Evolutionary conservation across 2,888 invertebrate genomes (phyloP).

Genomic region (Epirrhoe alternata): DNA sequence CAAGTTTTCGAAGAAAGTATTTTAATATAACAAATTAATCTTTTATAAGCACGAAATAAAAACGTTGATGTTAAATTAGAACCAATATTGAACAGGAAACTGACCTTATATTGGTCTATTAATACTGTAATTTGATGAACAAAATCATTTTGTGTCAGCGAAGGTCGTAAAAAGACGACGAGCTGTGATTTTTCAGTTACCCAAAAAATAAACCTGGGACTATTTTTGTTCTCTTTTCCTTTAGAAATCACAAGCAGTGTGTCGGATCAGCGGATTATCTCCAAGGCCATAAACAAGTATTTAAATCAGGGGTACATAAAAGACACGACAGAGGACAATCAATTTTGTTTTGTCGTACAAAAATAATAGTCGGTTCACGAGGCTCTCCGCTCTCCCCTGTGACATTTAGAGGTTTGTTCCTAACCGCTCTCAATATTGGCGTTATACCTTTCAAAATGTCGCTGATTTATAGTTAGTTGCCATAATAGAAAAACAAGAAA

Average conservation of each 20-base stretch:
- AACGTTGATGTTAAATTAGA: not conserved
- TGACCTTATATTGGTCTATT: not conserved
- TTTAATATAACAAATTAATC: not conserved
- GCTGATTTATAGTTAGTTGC: too few relatives aligned
- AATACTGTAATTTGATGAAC: not conserved
- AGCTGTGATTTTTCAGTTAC: not conserved
- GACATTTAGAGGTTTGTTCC: slow-evolving; percentile 45
- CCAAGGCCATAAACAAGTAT: slow-evolving; percentile 38
- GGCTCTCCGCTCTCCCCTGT: slow-evolving; percentile 69
- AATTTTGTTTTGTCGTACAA: slow-evolving; percentile 79
- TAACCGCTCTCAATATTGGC: slow-evolving; percentile 8
- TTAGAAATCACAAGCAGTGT: slow-evolving; percentile 20
- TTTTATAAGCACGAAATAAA: not conserved
- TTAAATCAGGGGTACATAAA: slow-evolving; percentile 40
- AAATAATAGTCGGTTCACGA: slow-evolving; percentile 77
- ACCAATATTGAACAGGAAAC: not conserved
- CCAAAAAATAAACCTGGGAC: not conserved
- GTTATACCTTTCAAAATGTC: not conserved
- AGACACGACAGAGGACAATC: slow-evolving; percentile 60
- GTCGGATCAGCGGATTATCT: slow-evolving; percentile 32
- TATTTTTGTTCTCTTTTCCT: slow-evolving; percentile 12
- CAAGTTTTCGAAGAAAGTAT: not conserved
- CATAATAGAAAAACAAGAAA: too few relatives aligned
- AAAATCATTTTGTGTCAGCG: not conserved
- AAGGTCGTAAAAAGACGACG: not conserved